Conservation (phyloP, 2,113 vertebrate species). For the Chaetura pelagica region DNA sequence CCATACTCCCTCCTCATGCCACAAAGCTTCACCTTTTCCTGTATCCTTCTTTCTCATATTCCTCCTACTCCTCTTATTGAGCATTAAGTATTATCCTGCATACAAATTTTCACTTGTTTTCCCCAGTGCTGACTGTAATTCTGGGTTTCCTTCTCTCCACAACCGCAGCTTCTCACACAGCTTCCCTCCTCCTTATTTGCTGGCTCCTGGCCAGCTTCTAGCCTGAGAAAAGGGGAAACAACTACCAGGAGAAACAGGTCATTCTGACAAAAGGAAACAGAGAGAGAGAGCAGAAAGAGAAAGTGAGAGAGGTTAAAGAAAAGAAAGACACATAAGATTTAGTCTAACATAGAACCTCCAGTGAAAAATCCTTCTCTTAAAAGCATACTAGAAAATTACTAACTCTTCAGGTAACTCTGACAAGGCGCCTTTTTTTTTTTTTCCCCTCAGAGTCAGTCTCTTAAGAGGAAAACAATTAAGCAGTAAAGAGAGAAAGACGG, state of each 20-base stretch:
- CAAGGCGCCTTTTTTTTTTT: not conserved
- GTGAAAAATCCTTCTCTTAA: not conserved
- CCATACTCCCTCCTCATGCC: not conserved
- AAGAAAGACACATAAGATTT: not conserved
- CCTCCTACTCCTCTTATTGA: not conserved
- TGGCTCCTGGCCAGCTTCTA: conserved; percentile 59
- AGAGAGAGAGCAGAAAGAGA: conserved; percentile 18
- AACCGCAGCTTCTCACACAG: not conserved
- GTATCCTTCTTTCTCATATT: not conserved
- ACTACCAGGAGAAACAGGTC: conserved; percentile 61
- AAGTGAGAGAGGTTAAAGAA: conserved; percentile 29
- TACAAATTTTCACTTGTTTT: conserved; percentile 12
- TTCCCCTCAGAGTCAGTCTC: not conserved
- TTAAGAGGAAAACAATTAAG: conserved; percentile 38
- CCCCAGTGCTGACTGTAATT: not conserved
- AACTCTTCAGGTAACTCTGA: conserved; percentile 17
- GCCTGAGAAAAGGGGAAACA: conserved; percentile 62
- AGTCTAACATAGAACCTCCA: not conserved
- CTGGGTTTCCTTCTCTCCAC: not conserved
- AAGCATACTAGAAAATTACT: not conserved
- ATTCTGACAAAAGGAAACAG: conserved; percentile 42
- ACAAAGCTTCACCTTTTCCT: conserved; percentile 10
- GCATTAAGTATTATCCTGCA: not conserved
- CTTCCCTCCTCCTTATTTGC: conserved; percentile 15
- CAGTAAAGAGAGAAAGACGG: conserved; percentile 24